Conservation (phyloP, 1,140 invertebrate genomes). For the Leptonema lineaticorne region DNA sequence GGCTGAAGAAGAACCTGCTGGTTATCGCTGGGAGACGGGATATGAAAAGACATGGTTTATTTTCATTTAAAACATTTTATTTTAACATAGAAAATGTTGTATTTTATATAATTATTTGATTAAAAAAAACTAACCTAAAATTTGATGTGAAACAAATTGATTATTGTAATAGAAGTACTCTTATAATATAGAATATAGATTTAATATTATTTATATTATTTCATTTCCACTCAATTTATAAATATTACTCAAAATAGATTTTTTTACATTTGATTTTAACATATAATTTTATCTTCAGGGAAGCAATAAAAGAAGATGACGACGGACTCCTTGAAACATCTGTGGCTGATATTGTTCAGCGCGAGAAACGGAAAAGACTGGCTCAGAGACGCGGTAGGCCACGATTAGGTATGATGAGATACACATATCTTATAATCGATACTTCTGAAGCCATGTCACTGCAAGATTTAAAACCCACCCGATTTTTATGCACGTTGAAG, state of each 20-base stretch:
- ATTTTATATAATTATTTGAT: no score
- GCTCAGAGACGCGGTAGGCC: conserved; percentile 73
- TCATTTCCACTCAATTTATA: neutral
- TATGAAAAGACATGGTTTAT: conserved; percentile 92
- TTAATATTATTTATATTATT: neutral
- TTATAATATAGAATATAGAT: conserved; percentile 19
- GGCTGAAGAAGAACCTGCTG: conserved; percentile 79
- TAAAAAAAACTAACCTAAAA: no score
- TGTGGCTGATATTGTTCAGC: conserved; percentile 87
- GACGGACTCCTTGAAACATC: conserved; percentile 86
- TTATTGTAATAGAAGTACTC: no score
- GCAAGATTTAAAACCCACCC: conserved; percentile 94
- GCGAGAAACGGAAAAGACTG: conserved; percentile 76
- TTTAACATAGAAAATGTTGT: conserved; percentile 16
- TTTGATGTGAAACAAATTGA: no score
- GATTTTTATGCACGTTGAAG: conserved; percentile 86
- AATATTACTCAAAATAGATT: neutral
- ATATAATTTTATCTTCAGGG: conserved; percentile 62
- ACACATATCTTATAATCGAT: conserved; percentile 90
- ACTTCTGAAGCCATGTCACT: conserved; percentile 91
- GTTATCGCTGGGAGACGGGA: conserved; percentile 95
- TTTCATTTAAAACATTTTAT: no score
- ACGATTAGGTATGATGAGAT: conserved; percentile 94
- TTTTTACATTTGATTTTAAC: neutral
- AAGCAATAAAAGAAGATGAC: conserved; percentile 95